Base-by-base conservation (phyloP, 2,113 vertebrate species). In the Natator depressus region DNA sequence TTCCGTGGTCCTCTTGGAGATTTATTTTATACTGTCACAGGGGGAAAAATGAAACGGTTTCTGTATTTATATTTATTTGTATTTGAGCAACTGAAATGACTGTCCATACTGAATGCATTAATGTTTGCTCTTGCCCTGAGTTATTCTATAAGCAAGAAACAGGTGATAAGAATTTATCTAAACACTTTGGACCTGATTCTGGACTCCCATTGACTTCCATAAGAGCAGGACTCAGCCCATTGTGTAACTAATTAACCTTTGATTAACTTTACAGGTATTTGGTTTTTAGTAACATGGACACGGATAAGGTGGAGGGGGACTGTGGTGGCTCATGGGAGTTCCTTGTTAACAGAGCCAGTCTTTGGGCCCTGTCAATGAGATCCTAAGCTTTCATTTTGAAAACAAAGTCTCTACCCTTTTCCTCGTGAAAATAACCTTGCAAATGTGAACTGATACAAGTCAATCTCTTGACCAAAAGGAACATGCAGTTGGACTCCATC, bases 391-490 rank as follows among this genome's bases (percentile, higher is more conserved):
- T 57, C 24, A 27, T 57, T 57, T 62, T 31, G 59, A 65, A 57
- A 57, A 57, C 55, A 65, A 80, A 84, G 31, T 65, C 3, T 20
- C 9, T 3, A 5, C 42, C 55, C 62, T 82, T 91, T 81, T 94
- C 81, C 65, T 54, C n/a, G 24, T 35, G n/a, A 93, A 89, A 89
- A 35, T 93, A 92, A 91, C 24, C 62, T 96, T 93, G 62, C 14
- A 84, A 85, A 89, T 0, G 0, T 50, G 57, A 83, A 87, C 53
- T 50, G 12, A 69, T 88, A n/a, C 31, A 88, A 92, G 69, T 31
- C n/a, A 47, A 79, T 91, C 53, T n/a, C 19, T 82, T 85, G 82
- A 69, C 42, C 20, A 46, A 38, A 42, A 49, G 19, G 35, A 62
- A 25, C 59, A 62, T 59, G 11, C 47, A 62, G 10, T 16, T 42